Evolutionary conservation across 2,113 vertebrate genomes (phyloP).

Genomic region (Microcebus lehilahytsara): DNA sequence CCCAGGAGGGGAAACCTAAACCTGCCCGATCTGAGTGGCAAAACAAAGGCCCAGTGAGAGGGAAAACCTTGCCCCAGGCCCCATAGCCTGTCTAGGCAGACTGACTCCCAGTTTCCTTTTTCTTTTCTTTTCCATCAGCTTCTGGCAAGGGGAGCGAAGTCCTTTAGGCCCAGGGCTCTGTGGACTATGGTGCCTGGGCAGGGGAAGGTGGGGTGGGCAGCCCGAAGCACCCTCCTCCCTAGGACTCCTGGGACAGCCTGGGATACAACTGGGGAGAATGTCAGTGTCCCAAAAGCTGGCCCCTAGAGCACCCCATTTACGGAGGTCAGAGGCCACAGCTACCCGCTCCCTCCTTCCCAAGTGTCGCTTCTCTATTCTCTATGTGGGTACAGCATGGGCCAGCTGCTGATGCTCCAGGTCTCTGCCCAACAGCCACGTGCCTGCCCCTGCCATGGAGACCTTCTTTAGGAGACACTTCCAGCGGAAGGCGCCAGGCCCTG

Average conservation of each 20-base stretch:
- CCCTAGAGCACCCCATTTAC: accelerated
- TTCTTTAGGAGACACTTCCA: constrained; percentile 92
- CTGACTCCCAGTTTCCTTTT: neutral
- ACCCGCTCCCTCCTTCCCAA: neutral
- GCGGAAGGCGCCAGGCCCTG: constrained; percentile 70
- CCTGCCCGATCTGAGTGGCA: neutral
- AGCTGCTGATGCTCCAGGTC: constrained; percentile 73
- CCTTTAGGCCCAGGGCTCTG: neutral
- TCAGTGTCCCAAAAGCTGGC: too few relatives aligned
- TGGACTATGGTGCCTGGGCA: neutral
- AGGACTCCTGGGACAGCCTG: neutral
- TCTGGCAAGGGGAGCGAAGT: neutral
- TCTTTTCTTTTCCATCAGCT: neutral
- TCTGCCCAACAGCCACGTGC: constrained; percentile 86
- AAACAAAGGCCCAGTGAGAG: neutral
- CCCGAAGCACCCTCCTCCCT: neutral
- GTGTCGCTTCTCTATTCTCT: neutral
- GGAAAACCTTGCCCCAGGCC: neutral
- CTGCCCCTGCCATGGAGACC: constrained; percentile 85
- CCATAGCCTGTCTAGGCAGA: accelerated
- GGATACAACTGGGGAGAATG: accelerated
- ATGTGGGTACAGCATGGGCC: neutral
- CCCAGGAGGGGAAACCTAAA: neutral
- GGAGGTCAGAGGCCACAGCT: neutral
- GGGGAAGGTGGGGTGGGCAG: neutral